Conservation (phyloP, 2,888 invertebrate genomes). For the Plutella xylostella region DNA sequence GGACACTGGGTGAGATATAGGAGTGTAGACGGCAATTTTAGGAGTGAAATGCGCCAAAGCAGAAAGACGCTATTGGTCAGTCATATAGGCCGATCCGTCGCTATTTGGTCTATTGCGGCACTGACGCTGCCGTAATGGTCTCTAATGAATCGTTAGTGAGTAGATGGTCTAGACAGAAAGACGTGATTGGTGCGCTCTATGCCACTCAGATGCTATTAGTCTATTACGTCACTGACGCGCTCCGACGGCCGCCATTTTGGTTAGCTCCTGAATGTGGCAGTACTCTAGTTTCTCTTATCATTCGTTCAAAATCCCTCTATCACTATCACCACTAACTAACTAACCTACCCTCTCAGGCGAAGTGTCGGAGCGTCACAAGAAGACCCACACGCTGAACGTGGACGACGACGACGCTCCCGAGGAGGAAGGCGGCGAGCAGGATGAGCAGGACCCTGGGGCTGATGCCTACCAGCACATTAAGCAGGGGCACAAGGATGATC, state of each 20-base stretch:
- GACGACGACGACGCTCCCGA: conserved; percentile 52
- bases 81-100: too few relatives aligned
- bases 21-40: too few relatives aligned
- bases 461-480: conserved; percentile 89
- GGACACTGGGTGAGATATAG: conserved; percentile 71
- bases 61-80: too few relatives aligned
- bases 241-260: neutral
- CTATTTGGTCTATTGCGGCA: too few relatives aligned
- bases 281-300: neutral
- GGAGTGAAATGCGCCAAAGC: too few relatives aligned
- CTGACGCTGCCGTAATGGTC: too few relatives aligned
- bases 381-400: conserved; percentile 67
- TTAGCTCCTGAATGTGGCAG: conserved; percentile 1
- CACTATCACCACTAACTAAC: neutral
- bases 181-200: too few relatives aligned
- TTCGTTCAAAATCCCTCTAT: neutral
- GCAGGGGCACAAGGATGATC: conserved; percentile 79
- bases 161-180: too few relatives aligned
- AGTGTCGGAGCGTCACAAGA: conserved; percentile 72
- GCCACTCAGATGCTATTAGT: too few relatives aligned
- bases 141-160: too few relatives aligned
- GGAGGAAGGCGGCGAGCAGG: conserved; percentile 59
- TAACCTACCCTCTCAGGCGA: conserved; percentile 68
- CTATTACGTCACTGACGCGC: neutral
- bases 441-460: conserved; percentile 50